A percentile compares a stretch with the other conserved stretches of the same genome.
Evolutionary conservation across 2,888 invertebrate species (phyloP).

Genomic region (Cerastis leucographa): DNA sequence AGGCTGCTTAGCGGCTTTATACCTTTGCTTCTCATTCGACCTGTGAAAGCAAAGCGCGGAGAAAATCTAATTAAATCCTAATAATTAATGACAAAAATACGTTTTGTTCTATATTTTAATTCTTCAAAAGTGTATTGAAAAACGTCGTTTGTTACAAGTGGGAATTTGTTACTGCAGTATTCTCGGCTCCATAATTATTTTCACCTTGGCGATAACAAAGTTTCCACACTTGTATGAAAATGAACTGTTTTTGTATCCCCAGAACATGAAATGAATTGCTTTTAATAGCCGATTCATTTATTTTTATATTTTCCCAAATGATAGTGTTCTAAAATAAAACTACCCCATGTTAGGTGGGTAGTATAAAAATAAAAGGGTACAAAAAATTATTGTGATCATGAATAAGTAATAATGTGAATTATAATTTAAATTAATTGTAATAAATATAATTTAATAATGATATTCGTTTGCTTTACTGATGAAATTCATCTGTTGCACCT

Average conservation of each 20-base stretch:
- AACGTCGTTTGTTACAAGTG: too few relatives aligned
- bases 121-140: too few relatives aligned
- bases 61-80: too few relatives aligned
- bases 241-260: neutral
- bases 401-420: slow-evolving; percentile 41
- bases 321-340: slow-evolving; percentile 20
- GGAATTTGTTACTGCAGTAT: too few relatives aligned
- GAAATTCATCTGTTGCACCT: neutral
- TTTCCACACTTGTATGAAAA: too few relatives aligned
- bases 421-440: slow-evolving; percentile 31
- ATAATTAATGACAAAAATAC: too few relatives aligned
- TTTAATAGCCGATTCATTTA: neutral
- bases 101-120: too few relatives aligned
- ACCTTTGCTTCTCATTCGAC: too few relatives aligned
- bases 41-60: too few relatives aligned
- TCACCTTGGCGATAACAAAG: too few relatives aligned
- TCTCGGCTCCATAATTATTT: too few relatives aligned
- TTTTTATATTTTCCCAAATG: neutral
- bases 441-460: slow-evolving; percentile 42
- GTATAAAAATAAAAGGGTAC: slow-evolving; percentile 50
- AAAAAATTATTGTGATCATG: slow-evolving; percentile 49
- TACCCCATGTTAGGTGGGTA: neutral
- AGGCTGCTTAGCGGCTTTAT: too few relatives aligned
- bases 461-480: slow-evolving; percentile 71
- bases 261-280: neutral